These are phyloP conservation scores for Hirtodrosophila confusa DNA, from an alignment of 2,888 invertebrate species.

Conservation along the genomic window DNA sequence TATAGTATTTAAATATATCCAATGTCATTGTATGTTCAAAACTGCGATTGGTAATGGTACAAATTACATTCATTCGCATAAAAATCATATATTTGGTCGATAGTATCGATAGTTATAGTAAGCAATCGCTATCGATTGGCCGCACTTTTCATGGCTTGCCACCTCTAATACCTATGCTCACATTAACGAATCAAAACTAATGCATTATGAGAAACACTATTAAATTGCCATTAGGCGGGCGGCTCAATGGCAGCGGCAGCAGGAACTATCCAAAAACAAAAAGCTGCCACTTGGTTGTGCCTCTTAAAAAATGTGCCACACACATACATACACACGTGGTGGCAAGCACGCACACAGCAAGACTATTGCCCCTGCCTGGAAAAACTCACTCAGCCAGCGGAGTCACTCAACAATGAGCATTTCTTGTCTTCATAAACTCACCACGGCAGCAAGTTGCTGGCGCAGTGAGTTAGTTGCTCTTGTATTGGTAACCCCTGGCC, in stretches of 20 bases:
- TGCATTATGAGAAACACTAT: conserved; percentile 55
- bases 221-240: conserved; percentile 56
- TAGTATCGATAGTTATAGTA: too few relatives aligned
- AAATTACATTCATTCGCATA: too few relatives aligned
- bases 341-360: conserved; percentile 1
- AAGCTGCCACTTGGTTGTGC: conserved; percentile 28
- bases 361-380: conserved; percentile 38
- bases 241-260: background rate
- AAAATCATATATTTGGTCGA: too few relatives aligned
- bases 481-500: conserved; percentile 48
- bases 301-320: conserved; percentile 56
- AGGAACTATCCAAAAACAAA: conserved; percentile 41
- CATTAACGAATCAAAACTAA: conserved; percentile 27
- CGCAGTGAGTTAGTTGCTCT: conserved; percentile 33
- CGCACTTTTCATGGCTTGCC: too few relatives aligned
- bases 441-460: conserved; percentile 52
- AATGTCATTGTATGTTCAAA: too few relatives aligned
- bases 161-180: background rate
- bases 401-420: conserved; percentile 43
- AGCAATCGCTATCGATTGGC: too few relatives aligned
- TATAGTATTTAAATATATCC: too few relatives aligned
- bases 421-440: conserved; percentile 53
- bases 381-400: conserved; percentile 42
- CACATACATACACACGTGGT: conserved; percentile 12
- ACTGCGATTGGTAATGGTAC: too few relatives aligned